Evolutionary conservation across 2,797 vertebrate genomes (phyloP).

Genomic region (Onychomys torridus): DNA sequence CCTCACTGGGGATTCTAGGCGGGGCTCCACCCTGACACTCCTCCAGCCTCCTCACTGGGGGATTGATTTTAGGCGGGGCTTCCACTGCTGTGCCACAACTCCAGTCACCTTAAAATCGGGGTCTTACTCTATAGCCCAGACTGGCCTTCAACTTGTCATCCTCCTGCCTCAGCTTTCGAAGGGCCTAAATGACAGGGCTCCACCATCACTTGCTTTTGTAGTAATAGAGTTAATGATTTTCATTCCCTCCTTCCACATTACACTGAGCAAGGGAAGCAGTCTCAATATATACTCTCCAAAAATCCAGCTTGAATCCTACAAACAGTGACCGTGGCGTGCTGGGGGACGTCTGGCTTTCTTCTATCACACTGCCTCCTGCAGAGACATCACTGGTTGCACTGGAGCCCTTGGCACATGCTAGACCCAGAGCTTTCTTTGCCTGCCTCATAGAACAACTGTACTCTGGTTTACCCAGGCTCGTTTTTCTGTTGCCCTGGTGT

Average conservation of each 20-base stretch:
- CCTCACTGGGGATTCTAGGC: too few species aligned
- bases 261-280: background rate
- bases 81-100: background rate
- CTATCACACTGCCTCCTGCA: background rate
- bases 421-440: too few species aligned
- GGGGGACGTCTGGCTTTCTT: background rate
- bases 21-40: too few species aligned
- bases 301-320: background rate
- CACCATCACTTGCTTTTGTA: background rate
- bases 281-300: background rate
- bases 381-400: background rate
- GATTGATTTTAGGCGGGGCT: background rate
- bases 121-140: background rate
- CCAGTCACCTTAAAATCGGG: background rate
- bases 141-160: background rate
- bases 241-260: background rate
- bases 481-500: background rate
- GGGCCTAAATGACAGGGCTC: background rate
- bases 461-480: background rate
- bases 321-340: background rate
- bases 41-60: too few species aligned
- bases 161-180: background rate
- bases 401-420: background rate
- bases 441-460: fast-evolving
- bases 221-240: background rate